phyloP scores from a whole-genome alignment of 2,888 invertebrate species.

The Polyploca ridens region DNA sequence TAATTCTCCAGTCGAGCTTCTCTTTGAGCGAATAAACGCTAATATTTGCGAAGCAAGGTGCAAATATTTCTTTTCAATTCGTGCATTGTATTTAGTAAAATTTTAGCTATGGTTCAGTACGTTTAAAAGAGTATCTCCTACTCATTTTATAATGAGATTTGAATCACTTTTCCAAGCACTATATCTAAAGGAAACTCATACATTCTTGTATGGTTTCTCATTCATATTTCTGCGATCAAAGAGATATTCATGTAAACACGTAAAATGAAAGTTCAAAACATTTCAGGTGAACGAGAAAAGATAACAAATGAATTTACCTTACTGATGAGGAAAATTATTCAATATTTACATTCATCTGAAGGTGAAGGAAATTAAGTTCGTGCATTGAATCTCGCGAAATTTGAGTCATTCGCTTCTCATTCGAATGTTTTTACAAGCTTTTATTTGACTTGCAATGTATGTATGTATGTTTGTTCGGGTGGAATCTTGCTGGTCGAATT shows the following conservation, averaged over 20 bases:
- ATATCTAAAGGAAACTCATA: neutral
- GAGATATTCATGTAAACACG: neutral
- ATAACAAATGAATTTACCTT: neutral
- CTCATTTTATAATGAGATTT: no score
- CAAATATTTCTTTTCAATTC: no score
- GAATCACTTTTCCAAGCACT: neutral
- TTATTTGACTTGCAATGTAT: no score
- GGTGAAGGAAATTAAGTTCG: neutral
- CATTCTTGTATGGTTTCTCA: neutral
- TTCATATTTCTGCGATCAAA: neutral
- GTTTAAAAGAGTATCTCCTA: no score
- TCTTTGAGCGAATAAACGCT: no score
- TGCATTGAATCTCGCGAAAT: neutral
- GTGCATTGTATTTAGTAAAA: no score
- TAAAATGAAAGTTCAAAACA: neutral
- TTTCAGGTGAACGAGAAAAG: conserved; percentile 3
- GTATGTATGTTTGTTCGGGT: no score
- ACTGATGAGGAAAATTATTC: neutral
- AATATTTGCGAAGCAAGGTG: no score
- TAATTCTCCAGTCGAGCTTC: no score
- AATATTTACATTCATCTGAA: neutral
- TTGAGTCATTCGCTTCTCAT: neutral
- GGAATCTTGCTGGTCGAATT: no score
- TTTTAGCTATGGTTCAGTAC: no score
- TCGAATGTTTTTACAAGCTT: neutral